Conservation (phyloP, 1,140 invertebrate species). For the Caenorhabditis latens region DNA sequence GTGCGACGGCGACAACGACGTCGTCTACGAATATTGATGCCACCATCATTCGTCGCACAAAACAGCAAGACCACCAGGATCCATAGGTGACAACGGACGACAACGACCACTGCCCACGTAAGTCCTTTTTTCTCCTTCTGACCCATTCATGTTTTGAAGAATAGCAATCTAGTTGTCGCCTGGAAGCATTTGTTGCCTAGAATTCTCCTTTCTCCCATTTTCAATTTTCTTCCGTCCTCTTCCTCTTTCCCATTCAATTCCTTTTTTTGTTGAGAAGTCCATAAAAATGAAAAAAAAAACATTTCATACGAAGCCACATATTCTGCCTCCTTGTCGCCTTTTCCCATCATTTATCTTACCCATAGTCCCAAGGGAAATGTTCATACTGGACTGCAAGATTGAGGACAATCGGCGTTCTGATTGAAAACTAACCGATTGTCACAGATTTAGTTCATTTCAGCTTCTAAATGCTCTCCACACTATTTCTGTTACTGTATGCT, state of each 20-base stretch:
- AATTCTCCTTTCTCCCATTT: neutral
- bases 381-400: too few relatives aligned
- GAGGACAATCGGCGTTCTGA: slow-evolving; percentile 33
- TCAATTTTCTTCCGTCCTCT: slow-evolving; percentile 24
- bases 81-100: slow-evolving; percentile 9
- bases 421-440: slow-evolving; percentile 40
- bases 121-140: neutral
- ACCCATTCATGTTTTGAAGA: neutral
- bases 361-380: slow-evolving; percentile 30
- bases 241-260: neutral
- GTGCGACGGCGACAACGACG: slow-evolving; percentile 20
- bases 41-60: slow-evolving; percentile 49
- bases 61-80: slow-evolving; percentile 30
- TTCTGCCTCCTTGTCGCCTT: slow-evolving; percentile 9
- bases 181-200: neutral
- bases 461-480: slow-evolving; percentile 15
- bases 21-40: slow-evolving; percentile 46
- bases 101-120: slow-evolving; percentile 13
- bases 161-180: neutral
- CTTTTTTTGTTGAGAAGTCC: slow-evolving; percentile 5
- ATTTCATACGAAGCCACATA: neutral
- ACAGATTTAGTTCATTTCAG: neutral
- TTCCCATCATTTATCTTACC: slow-evolving; percentile 49
- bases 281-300: slow-evolving; percentile 1
- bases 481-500: slow-evolving; percentile 41